Evolutionary conservation across 2,888 invertebrate genomes (phyloP).

Genomic region (Enoplolaimus lenunculus): DNA sequence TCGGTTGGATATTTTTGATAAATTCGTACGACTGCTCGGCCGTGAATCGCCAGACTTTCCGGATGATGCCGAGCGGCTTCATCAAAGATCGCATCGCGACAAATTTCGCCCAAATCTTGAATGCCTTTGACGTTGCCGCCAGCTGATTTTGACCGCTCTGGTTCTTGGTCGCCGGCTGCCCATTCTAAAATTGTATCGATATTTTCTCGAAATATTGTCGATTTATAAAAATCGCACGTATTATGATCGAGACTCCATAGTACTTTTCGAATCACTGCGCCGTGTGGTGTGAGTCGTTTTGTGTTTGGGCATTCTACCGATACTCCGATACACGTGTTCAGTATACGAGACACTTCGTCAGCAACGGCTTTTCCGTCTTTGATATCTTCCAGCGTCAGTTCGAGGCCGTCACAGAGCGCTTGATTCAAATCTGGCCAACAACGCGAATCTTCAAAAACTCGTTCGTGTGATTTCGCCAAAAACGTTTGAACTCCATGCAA

Average conservation of each 20-base stretch:
- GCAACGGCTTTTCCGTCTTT: slow-evolving; percentile 9
- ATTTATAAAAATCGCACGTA: not conserved
- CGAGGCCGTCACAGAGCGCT: slow-evolving; percentile 9
- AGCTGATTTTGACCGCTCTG: not conserved
- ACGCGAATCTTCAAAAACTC: not conserved
- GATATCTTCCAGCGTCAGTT: slow-evolving; percentile 13
- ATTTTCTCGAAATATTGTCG: not conserved
- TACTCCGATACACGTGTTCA: slow-evolving; percentile 11
- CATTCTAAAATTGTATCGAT: slow-evolving; percentile 9
- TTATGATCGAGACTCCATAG: not conserved
- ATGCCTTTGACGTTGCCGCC: not conserved
- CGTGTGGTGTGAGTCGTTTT: slow-evolving; percentile 8
- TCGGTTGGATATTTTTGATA: not conserved
- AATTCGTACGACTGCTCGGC: not conserved
- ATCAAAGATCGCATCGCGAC: slow-evolving; percentile 8
- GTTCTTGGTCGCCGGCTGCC: not conserved
- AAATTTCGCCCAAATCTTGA: not conserved
- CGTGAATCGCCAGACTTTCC: not conserved
- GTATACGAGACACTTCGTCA: not conserved
- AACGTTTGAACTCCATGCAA: slow-evolving; percentile 1
- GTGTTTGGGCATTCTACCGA: not conserved
- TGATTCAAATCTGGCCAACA: slow-evolving; percentile 3
- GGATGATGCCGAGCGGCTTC: slow-evolving; percentile 12
- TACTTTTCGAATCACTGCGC: not conserved
- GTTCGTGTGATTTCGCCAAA: slow-evolving; percentile 13